Percentiles rank a stretch among this genome's conserved stretches.
Conservation (phyloP, 92 coral and sea anemone species). For the Blastomussa wellsi region DNA sequence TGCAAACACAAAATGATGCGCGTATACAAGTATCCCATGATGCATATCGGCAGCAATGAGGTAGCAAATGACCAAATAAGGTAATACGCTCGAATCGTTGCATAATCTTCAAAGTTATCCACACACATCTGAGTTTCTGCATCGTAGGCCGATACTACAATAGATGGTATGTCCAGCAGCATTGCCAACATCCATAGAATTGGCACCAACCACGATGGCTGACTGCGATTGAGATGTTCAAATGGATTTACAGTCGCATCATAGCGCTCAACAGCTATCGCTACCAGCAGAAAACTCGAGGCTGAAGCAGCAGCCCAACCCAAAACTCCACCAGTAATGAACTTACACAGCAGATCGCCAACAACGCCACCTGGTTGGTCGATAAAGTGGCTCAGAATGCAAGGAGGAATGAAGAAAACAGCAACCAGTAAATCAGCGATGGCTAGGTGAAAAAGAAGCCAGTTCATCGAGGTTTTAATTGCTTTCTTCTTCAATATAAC, state of each 20-base stretch:
- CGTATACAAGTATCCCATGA: neutral
- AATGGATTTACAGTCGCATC: conserved; percentile 21
- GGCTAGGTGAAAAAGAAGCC: conserved; percentile 33
- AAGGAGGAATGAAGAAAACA: conserved; percentile 19
- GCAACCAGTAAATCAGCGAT: conserved; percentile 30
- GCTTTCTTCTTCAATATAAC: conserved; percentile 5
- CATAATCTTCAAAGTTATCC: neutral
- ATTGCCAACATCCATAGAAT: neutral
- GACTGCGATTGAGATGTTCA: neutral
- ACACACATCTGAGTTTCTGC: neutral
- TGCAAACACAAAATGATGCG: conserved; percentile 5
- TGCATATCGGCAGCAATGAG: conserved; percentile 14
- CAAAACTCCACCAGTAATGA: conserved; percentile 5
- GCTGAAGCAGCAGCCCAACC: conserved; percentile 26
- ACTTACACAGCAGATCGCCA: conserved; percentile 25
- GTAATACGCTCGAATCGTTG: neutral
- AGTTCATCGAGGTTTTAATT: conserved; percentile 19
- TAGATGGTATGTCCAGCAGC: neutral
- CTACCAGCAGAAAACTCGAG: conserved; percentile 26
- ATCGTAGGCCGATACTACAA: neutral
- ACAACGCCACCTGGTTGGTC: conserved; percentile 9
- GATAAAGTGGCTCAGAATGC: conserved; percentile 11
- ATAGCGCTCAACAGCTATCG: conserved; percentile 26
- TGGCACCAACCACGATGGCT: conserved; percentile 5
- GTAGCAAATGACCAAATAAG: neutral